These are phyloP conservation scores for Myotis myotis DNA, from an alignment of 2,797 vertebrate genomes.

Conservation along the genomic window DNA sequence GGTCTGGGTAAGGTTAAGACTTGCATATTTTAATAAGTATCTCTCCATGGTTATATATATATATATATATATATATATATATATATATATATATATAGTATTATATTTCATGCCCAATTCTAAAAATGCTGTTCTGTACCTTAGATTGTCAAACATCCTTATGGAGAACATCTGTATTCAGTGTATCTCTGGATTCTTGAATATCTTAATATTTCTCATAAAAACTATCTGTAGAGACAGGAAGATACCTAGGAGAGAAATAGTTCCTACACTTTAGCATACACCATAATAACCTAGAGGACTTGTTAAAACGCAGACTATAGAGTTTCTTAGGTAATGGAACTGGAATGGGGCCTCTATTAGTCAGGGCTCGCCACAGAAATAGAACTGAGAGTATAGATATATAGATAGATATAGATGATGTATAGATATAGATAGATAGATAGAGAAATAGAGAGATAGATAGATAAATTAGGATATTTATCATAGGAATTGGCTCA, in stretches of 20 bases:
- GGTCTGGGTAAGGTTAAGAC: neutral
- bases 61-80: neutral
- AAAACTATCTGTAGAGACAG: neutral
- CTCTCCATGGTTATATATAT: neutral
- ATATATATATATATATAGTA: neutral
- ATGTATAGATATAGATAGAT: too few species aligned
- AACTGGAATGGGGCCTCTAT: neutral
- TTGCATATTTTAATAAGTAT: slow-evolving; percentile 25
- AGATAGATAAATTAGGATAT: neutral
- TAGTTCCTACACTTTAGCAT: neutral
- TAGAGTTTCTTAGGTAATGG: neutral
- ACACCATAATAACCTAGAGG: neutral
- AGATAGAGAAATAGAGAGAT: neutral
- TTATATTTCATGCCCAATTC: neutral
- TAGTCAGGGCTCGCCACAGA: neutral
- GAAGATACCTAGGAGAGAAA: neutral
- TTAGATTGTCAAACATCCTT: neutral
- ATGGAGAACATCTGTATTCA: neutral
- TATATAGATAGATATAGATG: neutral
- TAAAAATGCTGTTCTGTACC: neutral
- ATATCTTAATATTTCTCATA: neutral
- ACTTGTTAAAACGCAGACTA: neutral
- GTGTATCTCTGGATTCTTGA: slow-evolving; percentile 25
- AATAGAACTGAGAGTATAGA: neutral
- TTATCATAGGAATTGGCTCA: neutral